These are phyloP conservation scores for Drosophila histrio DNA, from an alignment of 2,888 invertebrate species.

Conservation along the genomic window DNA sequence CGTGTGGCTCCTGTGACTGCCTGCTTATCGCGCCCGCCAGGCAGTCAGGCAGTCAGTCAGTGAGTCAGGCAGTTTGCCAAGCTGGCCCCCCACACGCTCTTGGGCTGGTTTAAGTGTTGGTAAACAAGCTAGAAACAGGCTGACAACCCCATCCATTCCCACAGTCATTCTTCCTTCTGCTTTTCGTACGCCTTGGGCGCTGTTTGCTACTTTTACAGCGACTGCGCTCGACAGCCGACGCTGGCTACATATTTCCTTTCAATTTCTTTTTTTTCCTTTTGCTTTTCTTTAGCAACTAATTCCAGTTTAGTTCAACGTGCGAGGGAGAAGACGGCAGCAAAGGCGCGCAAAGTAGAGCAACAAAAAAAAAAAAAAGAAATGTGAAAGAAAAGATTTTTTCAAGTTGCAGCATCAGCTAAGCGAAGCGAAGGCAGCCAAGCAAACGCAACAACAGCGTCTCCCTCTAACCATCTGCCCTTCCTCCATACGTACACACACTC, in stretches of 20 bases:
- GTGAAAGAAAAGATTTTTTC: conserved; percentile 49
- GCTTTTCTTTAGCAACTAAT: conserved; percentile 65
- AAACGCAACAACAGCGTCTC: conserved; percentile 16
- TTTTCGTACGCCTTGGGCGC: conserved; percentile 52
- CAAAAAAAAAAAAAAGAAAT: conserved; percentile 2
- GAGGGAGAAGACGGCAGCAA: conserved; percentile 1
- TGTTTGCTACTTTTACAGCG: conserved; percentile 75
- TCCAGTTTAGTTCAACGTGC: conserved; percentile 44
- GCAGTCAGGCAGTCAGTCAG: conserved; percentile 13
- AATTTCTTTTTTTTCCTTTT: conserved; percentile 36
- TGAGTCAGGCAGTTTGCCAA: conserved; percentile 22
- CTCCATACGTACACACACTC: not conserved
- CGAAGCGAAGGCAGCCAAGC: conserved; percentile 30
- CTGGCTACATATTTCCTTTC: conserved; percentile 70
- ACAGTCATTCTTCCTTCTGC: not conserved
- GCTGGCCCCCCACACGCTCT: conserved; percentile 2
- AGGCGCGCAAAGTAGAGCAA: conserved; percentile 38
- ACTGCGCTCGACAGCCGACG: conserved; percentile 65
- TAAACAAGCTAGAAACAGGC: conserved; percentile 65
- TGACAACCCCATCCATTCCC: conserved; percentile 16
- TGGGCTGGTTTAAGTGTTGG: conserved; percentile 68
- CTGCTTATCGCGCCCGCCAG: conserved; percentile 46
- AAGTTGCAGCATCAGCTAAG: conserved; percentile 61
- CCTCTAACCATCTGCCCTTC: not conserved
- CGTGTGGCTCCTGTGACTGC: conserved; percentile 20